Conservation (phyloP, 53 echinoderm and acorn worm species). For the Paelopatides confundens region DNA sequence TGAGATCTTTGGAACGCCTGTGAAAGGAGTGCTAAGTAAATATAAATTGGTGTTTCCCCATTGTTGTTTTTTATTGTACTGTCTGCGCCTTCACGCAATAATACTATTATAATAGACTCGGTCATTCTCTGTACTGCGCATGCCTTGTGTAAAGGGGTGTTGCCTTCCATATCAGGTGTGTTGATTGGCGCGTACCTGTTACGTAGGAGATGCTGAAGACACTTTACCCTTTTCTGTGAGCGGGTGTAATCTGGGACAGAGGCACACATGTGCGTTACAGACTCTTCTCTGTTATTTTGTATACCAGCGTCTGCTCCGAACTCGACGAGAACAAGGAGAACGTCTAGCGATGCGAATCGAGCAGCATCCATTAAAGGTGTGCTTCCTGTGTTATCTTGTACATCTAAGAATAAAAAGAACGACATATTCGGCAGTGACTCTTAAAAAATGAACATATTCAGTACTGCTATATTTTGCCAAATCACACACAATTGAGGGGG, state of each 20-base stretch:
- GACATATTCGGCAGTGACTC: too few relatives aligned
- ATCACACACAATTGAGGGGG: too few relatives aligned
- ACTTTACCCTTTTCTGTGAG: neutral
- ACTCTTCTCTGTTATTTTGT: conserved; percentile 28
- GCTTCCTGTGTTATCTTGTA: neutral
- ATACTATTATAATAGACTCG: conserved; percentile 40
- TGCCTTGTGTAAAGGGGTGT: conserved; percentile 79
- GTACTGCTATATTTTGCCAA: too few relatives aligned
- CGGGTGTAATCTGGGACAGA: conserved; percentile 22
- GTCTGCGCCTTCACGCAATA: conserved; percentile 62
- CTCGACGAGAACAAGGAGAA: conserved; percentile 48
- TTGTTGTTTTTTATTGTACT: conserved; percentile 51
- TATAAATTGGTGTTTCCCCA: conserved; percentile 53
- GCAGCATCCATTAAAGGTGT: conserved; percentile 28
- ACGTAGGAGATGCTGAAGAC: neutral
- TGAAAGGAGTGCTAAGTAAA: conserved; percentile 44
- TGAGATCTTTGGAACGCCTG: neutral
- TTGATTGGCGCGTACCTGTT: conserved; percentile 39
- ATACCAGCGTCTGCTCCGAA: conserved; percentile 53
- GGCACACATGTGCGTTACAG: conserved; percentile 52
- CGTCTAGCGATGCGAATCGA: conserved; percentile 8
- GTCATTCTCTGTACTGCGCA: conserved; percentile 33
- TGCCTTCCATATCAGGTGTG: conserved; percentile 54
- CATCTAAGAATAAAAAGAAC: neutral
- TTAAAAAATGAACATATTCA: too few relatives aligned